Conservation (phyloP, 2,113 vertebrate genomes). For the Tragelaphus strepsiceros region DNA sequence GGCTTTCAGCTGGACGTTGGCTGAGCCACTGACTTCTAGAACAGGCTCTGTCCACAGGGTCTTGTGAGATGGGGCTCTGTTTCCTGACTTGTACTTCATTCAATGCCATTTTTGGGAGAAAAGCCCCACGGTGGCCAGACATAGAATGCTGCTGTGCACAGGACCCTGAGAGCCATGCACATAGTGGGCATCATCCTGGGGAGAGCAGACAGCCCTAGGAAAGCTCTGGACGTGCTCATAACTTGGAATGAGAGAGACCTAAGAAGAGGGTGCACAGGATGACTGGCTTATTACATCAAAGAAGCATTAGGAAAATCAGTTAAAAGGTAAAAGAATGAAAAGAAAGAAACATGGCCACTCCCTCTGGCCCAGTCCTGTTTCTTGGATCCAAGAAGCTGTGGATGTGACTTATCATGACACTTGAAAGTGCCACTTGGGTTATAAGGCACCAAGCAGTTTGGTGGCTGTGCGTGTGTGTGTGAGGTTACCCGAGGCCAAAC, state of each 20-base stretch:
- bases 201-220: not conserved
- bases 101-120: not conserved
- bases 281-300: not conserved
- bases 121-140: not conserved
- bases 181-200: not conserved
- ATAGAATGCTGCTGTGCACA: not conserved
- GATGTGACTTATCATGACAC: not conserved
- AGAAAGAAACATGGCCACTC: not conserved
- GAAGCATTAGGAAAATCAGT: conserved; percentile 31
- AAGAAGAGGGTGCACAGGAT: not conserved
- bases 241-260: not conserved
- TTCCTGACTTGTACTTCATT: not conserved
- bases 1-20: not conserved
- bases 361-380: not conserved
- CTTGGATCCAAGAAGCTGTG: not conserved
- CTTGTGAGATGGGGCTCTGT: not conserved
- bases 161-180: not conserved
- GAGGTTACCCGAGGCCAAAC: not conserved
- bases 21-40: not conserved
- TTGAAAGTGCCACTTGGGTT: not conserved
- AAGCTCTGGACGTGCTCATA: not conserved
- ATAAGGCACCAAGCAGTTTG: not conserved
- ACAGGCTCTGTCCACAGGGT: not conserved
- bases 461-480: not conserved
- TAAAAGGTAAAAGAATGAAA: conserved; percentile 14